Base-by-base conservation (phyloP, 1,140 invertebrate species). In the Zaprionus inermis region DNA sequence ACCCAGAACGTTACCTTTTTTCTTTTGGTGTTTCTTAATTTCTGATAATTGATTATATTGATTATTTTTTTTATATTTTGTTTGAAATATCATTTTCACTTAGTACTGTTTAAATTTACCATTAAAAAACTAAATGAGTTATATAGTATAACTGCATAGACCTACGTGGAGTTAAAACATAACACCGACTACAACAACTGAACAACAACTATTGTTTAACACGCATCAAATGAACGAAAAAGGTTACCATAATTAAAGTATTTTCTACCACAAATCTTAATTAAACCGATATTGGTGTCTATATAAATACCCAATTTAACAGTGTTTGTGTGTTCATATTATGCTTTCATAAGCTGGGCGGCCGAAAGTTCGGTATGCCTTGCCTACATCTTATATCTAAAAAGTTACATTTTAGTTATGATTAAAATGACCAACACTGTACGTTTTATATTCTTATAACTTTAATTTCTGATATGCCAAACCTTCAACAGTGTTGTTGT, bases 201-300 rank as follows among this genome's bases (percentile, higher is more conserved):
- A 38, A 81, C 79, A 77, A 65, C 81, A 81, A 81, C 61, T 52
- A 64, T 30, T 12, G 30, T 86, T 88, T 88, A 83, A 82, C 82
- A 88, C 76, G 76, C 82, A 88, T 73, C 82, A 18, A 86, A 82
- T 68, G 78, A 76, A 58, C 66, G 59, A 72, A 72, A 78, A 76
- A 79, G 76, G 76, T 79, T 79, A 79, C 59, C 63, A 76, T 68
- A 72, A 64, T 71, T 44, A 72, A 76, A 78, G 67, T 75, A 65
- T 71, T 66, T 61, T 65, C 59, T 34, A 58, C 68, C 61, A 41
- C 60, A 84, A 84, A 71, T 64, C 71, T 79, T 88, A 81, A 71
- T 58, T 57, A 64, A 83, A 67, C 63, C 54, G 80, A 89, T 90
- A 84, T 89, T 63, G 75, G 79, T 89, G 85, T 89, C 81, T 89